These are phyloP conservation scores for Conus betulinus DNA, from an alignment of 1,140 invertebrate species.

Conservation along the genomic window DNA sequence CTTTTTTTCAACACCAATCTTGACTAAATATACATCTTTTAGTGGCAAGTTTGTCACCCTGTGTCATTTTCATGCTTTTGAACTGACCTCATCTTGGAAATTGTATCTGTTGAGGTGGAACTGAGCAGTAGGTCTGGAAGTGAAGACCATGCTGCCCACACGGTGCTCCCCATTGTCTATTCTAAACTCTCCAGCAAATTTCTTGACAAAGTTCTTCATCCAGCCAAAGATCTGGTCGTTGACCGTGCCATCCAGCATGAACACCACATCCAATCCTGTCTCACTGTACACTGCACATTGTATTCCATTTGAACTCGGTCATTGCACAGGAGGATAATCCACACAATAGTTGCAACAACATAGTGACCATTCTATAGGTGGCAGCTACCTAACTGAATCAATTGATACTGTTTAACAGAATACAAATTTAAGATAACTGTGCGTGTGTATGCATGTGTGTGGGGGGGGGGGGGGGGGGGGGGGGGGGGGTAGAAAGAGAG, in stretches of 20 bases:
- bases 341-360: no score
- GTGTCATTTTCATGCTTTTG: slow-evolving; percentile 24
- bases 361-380: no score
- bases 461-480: not conserved
- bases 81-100: slow-evolving; percentile 49
- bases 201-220: slow-evolving; percentile 61
- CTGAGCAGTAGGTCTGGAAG: slow-evolving; percentile 48
- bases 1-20: no score
- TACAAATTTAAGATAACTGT: no score
- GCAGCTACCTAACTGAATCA: no score
- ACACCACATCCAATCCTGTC: slow-evolving; percentile 66
- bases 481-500: not conserved
- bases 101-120: slow-evolving; percentile 65
- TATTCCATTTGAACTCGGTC: no score
- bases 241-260: slow-evolving; percentile 68
- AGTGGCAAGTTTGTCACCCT: not conserved
- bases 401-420: no score
- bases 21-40: no score
- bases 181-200: slow-evolving; percentile 52
- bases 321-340: no score
- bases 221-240: slow-evolving; percentile 55
- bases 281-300: slow-evolving; percentile 40
- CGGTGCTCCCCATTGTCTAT: slow-evolving; percentile 60
- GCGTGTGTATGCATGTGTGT: not conserved
- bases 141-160: slow-evolving; percentile 67